Evolutionary conservation across 2,113 vertebrate genomes (phyloP), one percentile per base, ranked within the genome.

Genomic region (Chaetorhynchus papuensis): DNA sequence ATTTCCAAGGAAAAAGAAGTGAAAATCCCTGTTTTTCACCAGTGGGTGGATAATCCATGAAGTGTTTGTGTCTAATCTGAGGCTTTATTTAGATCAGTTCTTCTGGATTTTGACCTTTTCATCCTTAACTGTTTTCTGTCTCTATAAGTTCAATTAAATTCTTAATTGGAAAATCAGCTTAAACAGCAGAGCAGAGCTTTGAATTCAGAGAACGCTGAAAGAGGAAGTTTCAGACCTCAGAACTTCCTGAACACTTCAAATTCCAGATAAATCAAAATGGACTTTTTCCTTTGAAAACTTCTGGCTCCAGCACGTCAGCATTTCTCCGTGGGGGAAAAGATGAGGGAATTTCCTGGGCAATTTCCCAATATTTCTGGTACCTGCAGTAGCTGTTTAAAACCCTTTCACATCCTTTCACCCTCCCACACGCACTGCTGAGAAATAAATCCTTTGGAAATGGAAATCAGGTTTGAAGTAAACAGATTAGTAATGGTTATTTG

Each of bases 381-480:
- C 96, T 94, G 94, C 87, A 82, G 90, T 63, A 90, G 89, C 75
- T 95, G 78, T 83, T 96, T 57, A 80, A 95, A 95, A 74, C 71
- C 56, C 27, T 93, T 93, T 78, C 88, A 91, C 81, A 95, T 52
- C 50, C 75, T 87, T 83, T n/a, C 57, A 65, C 54, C 82, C 90
- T 96, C 80, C 93, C 68, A 71, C 64, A 94, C 57, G 64, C 50
- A 30, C 37, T 57, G 85, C 94, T 90, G 93, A 94, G 96, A 94
- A 96, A 97, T 91, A 96, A 95, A 94, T 92, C 84, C 94, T 95
- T 91, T 97, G 92, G 91, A 95, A 97, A 95, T 59, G 87, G 94
- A 94, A 96, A 89, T 96, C 90, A 84, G 87, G 66, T 95, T 98
- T 83, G 93, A 97, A 97, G 96, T 97, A 98, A 98, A 98, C 97